Conservation (phyloP, 2,888 invertebrate genomes). For the Dryomyza anilis region DNA sequence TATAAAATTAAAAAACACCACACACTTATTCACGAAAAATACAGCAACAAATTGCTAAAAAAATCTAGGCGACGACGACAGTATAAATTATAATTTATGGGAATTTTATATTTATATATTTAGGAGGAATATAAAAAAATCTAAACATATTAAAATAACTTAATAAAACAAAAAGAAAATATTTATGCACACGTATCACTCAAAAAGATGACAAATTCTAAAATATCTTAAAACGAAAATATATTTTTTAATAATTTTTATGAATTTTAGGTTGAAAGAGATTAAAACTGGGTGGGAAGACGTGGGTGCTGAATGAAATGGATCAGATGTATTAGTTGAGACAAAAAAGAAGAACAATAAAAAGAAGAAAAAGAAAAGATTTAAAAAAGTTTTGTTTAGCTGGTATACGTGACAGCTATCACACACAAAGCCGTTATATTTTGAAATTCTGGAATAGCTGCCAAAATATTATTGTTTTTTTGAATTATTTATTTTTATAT, state of each 20-base stretch:
- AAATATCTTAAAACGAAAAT: no score
- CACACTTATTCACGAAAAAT: not conserved
- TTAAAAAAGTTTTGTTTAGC: no score
- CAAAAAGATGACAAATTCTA: slow-evolving; percentile 26
- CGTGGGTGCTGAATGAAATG: no score
- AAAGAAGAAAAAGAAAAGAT: no score
- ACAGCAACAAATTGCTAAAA: not conserved
- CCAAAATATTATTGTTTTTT: slow-evolving; percentile 3
- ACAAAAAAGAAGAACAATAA: no score
- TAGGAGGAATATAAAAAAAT: not conserved
- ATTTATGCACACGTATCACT: slow-evolving; percentile 25
- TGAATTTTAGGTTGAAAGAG: no score
- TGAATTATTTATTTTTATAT: not conserved
- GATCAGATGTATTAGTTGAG: no score
- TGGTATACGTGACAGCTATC: slow-evolving; percentile 17
- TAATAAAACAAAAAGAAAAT: not conserved
- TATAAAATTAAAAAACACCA: not conserved
- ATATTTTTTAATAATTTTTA: no score
- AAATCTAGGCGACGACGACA: not conserved
- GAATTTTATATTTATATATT: slow-evolving; percentile 1
- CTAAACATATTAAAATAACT: not conserved
- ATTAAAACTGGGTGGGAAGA: no score
- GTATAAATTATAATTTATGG: slow-evolving; percentile 19
- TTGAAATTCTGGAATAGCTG: slow-evolving; percentile 5
- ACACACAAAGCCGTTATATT: slow-evolving; percentile 2